phyloP scores from a whole-genome alignment of 2,888 invertebrate genomes.

The Ceraclea dissimilis region DNA sequence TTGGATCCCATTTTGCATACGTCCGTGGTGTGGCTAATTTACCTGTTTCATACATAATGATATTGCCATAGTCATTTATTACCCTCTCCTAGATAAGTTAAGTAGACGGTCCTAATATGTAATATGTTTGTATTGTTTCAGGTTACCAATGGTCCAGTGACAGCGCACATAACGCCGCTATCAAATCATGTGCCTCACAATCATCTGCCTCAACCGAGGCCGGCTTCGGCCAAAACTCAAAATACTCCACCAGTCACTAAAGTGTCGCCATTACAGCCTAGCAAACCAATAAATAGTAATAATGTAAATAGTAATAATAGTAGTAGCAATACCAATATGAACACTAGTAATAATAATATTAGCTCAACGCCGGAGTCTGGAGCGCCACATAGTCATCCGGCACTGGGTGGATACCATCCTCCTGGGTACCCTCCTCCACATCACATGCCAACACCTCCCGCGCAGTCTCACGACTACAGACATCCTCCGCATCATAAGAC shows the following conservation, averaged over 20 bases:
- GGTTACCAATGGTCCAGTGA: conserved; percentile 33
- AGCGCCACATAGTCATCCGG: conserved; percentile 35
- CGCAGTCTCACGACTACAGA: conserved; percentile 17
- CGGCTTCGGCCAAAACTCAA: conserved; percentile 41
- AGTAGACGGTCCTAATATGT: no score
- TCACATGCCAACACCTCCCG: conserved; percentile 31
- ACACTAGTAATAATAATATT: conserved; percentile 25
- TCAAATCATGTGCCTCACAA: conserved; percentile 28
- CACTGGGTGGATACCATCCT: conserved; percentile 44
- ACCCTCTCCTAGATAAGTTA: no score
- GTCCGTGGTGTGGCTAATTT: no score
- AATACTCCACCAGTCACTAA: conserved; percentile 36
- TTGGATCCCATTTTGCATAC: no score
- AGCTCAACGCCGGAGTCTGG: conserved; percentile 42
- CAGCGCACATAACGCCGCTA: conserved; percentile 31
- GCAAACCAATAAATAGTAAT: conserved; percentile 28
- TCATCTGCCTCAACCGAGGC: conserved; percentile 29
- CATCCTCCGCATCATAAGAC: conserved; percentile 23
- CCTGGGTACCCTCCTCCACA: conserved; percentile 50
- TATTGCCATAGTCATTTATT: no score
- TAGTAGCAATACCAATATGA: conserved; percentile 27
- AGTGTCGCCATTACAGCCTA: conserved; percentile 28
- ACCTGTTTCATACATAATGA: no score
- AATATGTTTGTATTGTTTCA: conserved; percentile 29
- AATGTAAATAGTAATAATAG: conserved; percentile 27